A percentile compares a stretch with the other conserved stretches of the same genome.
phyloP scores from a whole-genome alignment of 1,140 invertebrate species.

The Drosophila pachea region DNA sequence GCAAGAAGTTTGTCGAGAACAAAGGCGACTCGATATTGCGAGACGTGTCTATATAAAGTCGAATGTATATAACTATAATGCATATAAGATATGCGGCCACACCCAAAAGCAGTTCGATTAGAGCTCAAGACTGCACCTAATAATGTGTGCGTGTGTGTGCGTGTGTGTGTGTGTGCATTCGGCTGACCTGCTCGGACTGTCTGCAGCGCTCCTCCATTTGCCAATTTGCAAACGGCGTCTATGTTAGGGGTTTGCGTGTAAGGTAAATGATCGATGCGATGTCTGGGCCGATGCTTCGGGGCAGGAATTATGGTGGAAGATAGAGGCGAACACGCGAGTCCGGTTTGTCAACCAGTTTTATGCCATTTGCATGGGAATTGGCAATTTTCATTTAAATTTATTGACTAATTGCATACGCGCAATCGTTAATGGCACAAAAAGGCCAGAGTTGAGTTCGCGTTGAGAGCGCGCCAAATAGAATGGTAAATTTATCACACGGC shows the following conservation, averaged over 20 bases:
- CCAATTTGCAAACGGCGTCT: conserved; percentile 45
- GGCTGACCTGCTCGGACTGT: background rate
- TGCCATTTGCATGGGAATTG: conserved; percentile 59
- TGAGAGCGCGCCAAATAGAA: conserved; percentile 65
- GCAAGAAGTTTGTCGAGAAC: too few species aligned
- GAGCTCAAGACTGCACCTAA: conserved; percentile 23
- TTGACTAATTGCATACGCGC: conserved; percentile 71
- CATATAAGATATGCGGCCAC: background rate
- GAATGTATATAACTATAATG: background rate
- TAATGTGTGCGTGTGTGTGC: conserved; percentile 29
- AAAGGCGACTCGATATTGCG: too few species aligned
- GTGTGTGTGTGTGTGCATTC: background rate
- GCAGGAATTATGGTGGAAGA: conserved; percentile 62
- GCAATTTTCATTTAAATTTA: conserved; percentile 73
- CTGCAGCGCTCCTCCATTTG: conserved; percentile 33
- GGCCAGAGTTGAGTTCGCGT: conserved; percentile 22
- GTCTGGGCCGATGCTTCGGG: conserved; percentile 18
- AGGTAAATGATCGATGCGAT: conserved; percentile 60
- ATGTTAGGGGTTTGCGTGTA: conserved; percentile 25
- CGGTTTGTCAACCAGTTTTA: conserved; percentile 37
- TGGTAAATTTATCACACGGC: conserved; percentile 61
- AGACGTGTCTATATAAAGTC: too few species aligned
- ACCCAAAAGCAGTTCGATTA: conserved; percentile 3
- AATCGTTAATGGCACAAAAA: conserved; percentile 50
- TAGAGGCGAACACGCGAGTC: conserved; percentile 47